Percentiles rank a stretch among this genome's conserved stretches.
Evolutionary conservation across 2,888 invertebrate genomes (phyloP).

Genomic region (Pandemis corylana): DNA sequence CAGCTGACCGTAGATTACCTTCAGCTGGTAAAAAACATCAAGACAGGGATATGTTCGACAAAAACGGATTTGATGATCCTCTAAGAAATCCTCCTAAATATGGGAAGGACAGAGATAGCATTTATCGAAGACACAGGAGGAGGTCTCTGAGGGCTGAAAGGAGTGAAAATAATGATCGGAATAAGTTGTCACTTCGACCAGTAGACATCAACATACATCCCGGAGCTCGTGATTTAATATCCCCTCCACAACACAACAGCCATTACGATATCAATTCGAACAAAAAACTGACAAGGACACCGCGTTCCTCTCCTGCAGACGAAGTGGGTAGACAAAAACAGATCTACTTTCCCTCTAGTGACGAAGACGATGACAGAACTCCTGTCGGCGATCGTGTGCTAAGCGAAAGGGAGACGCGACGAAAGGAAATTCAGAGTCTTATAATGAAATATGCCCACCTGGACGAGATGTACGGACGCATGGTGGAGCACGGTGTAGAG

Average conservation of each 20-base stretch:
- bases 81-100: constrained; percentile 63
- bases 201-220: constrained; percentile 81
- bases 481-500: constrained; percentile 68
- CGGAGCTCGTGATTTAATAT: constrained; percentile 81
- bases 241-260: constrained; percentile 74
- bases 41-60: constrained; percentile 64
- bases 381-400: constrained; percentile 84
- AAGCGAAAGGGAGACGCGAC: constrained; percentile 90
- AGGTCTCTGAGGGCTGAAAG: constrained; percentile 86
- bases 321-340: constrained; percentile 75
- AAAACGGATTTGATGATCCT: constrained; percentile 71
- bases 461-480: constrained; percentile 88
- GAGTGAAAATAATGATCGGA: constrained; percentile 85
- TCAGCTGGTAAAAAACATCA: constrained; percentile 67
- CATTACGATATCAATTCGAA: constrained; percentile 68
- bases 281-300: constrained; percentile 62
- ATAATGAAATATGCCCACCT: constrained; percentile 93
- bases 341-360: constrained; percentile 80
- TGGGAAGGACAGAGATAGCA: constrained; percentile 81
- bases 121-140: constrained; percentile 81
- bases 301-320: constrained; percentile 71
- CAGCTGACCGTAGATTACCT: constrained; percentile 74
- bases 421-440: constrained; percentile 93
- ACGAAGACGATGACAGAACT: constrained; percentile 81
- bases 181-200: constrained; percentile 82